phyloP scores from a whole-genome alignment of 2,113 vertebrate species.

The Pan paniscus region DNA sequence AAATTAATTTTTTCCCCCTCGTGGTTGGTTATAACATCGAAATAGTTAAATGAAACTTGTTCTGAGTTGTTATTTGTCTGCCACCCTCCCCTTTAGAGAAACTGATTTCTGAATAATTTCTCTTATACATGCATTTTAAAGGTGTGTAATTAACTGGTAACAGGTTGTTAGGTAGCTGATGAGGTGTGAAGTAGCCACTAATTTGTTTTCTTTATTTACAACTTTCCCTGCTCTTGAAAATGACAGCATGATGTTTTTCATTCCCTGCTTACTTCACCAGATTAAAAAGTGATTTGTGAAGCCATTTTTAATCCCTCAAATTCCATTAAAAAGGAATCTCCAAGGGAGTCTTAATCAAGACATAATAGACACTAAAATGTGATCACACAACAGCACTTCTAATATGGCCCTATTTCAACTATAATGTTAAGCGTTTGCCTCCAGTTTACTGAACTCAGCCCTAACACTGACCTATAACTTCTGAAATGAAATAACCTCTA shows the following conservation, averaged over 20 bases:
- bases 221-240: conserved; percentile 75
- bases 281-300: conserved; percentile 80
- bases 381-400: conserved; percentile 32
- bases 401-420: background rate
- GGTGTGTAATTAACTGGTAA: conserved; percentile 82
- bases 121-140: conserved; percentile 79
- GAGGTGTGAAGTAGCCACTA: conserved; percentile 80
- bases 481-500: background rate
- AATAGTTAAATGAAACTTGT: conserved; percentile 60
- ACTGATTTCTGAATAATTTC: conserved; percentile 78
- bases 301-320: conserved; percentile 80
- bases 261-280: conserved; percentile 74
- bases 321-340: conserved; percentile 74
- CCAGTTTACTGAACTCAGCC: background rate
- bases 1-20: background rate
- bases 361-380: conserved; percentile 48
- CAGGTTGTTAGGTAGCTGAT: conserved; percentile 84
- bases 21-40: background rate
- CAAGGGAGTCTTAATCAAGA: conserved; percentile 74
- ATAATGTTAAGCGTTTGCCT: background rate
- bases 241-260: conserved; percentile 75
- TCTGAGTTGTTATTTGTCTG: conserved; percentile 15
- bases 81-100: conserved; percentile 53
- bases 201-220: conserved; percentile 86
- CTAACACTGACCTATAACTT: background rate